Evolutionary conservation across 1,140 invertebrate species (phyloP).

Genomic region (Proctacanthus coquilletti): DNA sequence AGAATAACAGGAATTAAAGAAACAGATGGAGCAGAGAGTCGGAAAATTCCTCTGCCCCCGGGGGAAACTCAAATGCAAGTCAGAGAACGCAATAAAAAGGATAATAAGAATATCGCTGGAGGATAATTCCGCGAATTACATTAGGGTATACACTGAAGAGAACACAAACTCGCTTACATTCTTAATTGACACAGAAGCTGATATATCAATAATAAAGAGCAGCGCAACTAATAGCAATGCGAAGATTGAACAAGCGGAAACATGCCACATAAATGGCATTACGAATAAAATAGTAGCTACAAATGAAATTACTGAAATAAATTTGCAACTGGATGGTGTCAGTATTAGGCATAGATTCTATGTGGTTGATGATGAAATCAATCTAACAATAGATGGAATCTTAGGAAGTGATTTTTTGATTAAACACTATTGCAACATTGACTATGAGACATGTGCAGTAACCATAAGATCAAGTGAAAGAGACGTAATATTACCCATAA

Average conservation of each 20-base stretch:
- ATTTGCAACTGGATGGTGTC: no score
- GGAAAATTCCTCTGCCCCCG: no score
- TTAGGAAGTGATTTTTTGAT: conserved; percentile 5
- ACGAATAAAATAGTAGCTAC: background rate
- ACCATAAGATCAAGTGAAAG: background rate
- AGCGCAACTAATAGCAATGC: background rate
- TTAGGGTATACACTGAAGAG: no score
- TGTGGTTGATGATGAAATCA: background rate
- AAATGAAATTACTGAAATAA: no score
- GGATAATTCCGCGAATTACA: no score
- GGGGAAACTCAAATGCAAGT: no score
- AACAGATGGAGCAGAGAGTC: no score
- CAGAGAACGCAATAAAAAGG: no score
- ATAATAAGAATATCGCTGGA: no score
- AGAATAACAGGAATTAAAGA: no score
- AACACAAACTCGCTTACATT: conserved; percentile 5
- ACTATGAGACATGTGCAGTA: background rate
- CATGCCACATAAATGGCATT: conserved; percentile 3
- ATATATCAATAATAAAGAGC: background rate
- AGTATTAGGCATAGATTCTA: background rate
- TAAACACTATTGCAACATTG: no score
- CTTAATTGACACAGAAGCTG: conserved; percentile 4
- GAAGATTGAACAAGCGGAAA: no score
- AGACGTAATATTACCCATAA: background rate
- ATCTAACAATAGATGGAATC: conserved; percentile 1